A percentile compares a stretch with the other conserved stretches of the same genome.
Evolutionary conservation across 1,140 invertebrate genomes (phyloP).

Genomic region (Ditylenchus dipsaci): DNA sequence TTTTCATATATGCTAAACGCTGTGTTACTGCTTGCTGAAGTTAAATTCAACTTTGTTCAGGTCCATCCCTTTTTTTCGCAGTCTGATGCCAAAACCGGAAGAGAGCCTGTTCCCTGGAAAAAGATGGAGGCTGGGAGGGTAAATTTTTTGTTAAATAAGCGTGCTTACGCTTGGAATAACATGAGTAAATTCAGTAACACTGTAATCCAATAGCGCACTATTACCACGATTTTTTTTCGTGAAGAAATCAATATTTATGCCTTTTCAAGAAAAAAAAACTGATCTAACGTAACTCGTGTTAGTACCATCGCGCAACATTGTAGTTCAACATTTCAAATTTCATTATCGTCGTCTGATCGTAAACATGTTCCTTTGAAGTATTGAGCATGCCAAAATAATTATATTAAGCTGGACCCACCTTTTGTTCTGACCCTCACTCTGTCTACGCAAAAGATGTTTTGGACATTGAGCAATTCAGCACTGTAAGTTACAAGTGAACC

Average conservation of each 20-base stretch:
- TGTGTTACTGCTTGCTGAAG: background rate
- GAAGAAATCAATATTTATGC: no score
- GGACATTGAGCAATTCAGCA: conserved; percentile 98
- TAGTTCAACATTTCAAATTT: background rate
- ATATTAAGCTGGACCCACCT: conserved; percentile 39
- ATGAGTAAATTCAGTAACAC: background rate
- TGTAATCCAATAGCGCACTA: conserved; percentile 71
- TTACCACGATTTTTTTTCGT: background rate
- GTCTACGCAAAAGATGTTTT: conserved; percentile 98
- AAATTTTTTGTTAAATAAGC: no score
- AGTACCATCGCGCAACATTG: background rate
- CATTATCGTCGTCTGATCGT: background rate
- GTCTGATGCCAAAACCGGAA: conserved; percentile 44
- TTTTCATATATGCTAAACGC: no score
- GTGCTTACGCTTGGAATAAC: background rate
- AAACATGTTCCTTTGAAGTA: conserved; percentile 58
- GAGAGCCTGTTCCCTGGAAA: conserved; percentile 82
- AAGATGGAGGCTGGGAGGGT: conserved; percentile 91
- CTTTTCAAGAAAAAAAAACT: no score
- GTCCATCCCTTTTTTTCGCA: conserved; percentile 75
- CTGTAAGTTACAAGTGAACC: no score
- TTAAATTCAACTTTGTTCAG: background rate
- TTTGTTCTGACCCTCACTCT: conserved; percentile 79
- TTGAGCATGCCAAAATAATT: no score
- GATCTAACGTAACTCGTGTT: no score